phyloP scores from a whole-genome alignment of 1,140 invertebrate species.

The Bombus fervidus region DNA sequence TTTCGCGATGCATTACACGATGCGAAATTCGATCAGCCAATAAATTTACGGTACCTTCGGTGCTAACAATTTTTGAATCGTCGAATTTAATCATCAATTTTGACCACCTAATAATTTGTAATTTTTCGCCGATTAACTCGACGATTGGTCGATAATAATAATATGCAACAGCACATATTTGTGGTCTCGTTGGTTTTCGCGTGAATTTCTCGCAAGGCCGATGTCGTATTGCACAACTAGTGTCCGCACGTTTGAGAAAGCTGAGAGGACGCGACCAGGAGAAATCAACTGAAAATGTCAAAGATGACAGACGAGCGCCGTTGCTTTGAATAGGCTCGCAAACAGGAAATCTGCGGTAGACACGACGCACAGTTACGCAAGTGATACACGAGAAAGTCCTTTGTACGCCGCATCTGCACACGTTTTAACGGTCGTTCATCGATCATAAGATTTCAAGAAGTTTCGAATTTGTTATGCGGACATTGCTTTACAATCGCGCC shows the following conservation, averaged over 20 bases:
- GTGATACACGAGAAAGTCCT: neutral
- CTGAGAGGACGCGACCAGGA: conserved; percentile 2
- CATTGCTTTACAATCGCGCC: too few relatives aligned
- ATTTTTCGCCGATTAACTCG: neutral
- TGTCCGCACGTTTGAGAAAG: conserved; percentile 56
- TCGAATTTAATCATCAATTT: too few relatives aligned
- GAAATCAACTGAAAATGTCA: conserved; percentile 65
- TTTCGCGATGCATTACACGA: too few relatives aligned
- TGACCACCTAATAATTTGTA: too few relatives aligned
- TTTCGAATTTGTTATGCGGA: too few relatives aligned
- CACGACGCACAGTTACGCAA: conserved; percentile 1
- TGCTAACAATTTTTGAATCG: neutral
- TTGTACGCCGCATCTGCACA: neutral
- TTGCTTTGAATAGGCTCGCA: neutral
- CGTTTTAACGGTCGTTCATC: neutral
- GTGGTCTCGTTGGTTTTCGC: too few relatives aligned
- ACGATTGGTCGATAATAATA: neutral
- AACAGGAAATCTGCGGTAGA: conserved; percentile 32
- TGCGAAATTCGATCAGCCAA: neutral
- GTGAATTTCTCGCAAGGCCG: conserved; percentile 53
- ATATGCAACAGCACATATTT: too few relatives aligned
- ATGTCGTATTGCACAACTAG: conserved; percentile 56
- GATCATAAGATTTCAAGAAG: conserved; percentile 3
- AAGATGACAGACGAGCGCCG: conserved; percentile 56
- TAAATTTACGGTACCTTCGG: neutral